These are phyloP conservation scores for Drosophila koepferae DNA, from an alignment of 2,888 invertebrate species.

Conservation along the genomic window DNA sequence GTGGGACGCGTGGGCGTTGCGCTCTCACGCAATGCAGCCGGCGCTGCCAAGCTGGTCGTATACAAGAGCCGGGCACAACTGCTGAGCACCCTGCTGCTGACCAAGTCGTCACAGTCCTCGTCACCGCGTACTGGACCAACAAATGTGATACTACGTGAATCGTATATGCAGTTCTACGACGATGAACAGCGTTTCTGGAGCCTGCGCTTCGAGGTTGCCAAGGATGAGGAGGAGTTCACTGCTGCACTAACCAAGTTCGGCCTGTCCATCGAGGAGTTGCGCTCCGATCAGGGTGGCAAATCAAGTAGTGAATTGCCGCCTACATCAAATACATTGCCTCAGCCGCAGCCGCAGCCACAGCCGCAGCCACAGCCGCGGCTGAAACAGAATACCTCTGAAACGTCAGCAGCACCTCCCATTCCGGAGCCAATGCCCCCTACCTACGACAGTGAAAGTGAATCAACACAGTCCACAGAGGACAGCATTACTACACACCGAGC, in stretches of 20 bases:
- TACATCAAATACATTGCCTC: not conserved
- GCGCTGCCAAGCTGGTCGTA: slow-evolving; percentile 66
- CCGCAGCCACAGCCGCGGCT: not conserved
- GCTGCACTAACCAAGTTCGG: slow-evolving; percentile 13
- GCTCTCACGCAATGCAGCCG: slow-evolving; percentile 79
- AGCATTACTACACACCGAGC: not conserved
- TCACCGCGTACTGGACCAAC: slow-evolving; percentile 1
- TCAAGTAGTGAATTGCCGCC: not conserved
- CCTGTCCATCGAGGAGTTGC: slow-evolving; percentile 24
- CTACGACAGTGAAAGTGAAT: slow-evolving; percentile 38
- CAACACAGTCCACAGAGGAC: slow-evolving; percentile 31
- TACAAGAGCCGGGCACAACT: slow-evolving; percentile 68
- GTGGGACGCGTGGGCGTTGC: slow-evolving; percentile 85
- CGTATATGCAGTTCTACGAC: slow-evolving; percentile 85
- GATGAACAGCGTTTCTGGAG: slow-evolving; percentile 87
- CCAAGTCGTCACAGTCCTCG: slow-evolving; percentile 19
- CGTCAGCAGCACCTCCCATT: rapidly evolving
- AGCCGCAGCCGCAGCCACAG: not conserved
- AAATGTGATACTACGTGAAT: slow-evolving; percentile 56
- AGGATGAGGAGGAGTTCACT: slow-evolving; percentile 54
- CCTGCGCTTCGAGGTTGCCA: slow-evolving; percentile 84
- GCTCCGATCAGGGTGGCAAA: not conserved
- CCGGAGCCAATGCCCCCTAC: not conserved
- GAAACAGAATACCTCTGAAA: not conserved
- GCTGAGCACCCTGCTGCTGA: slow-evolving; percentile 60